A percentile compares a stretch with the other conserved stretches of the same genome.
These are phyloP conservation scores for Oscheius sp. DNA, from an alignment of 1,140 invertebrate species.

Conservation along the genomic window DNA sequence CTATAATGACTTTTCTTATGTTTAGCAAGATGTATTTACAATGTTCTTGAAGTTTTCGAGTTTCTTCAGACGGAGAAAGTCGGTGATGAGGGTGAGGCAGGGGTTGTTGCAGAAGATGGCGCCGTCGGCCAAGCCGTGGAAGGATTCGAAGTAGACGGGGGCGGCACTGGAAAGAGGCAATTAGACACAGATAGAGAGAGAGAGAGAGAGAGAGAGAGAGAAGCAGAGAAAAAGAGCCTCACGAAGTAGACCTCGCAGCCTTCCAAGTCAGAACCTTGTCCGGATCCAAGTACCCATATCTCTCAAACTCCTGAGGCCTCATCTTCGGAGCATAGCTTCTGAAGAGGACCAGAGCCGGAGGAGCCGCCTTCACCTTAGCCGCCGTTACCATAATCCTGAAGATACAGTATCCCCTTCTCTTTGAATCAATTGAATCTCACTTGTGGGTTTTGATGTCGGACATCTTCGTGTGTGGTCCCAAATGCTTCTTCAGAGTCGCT, in stretches of 20 bases:
- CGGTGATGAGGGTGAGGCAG: slow-evolving; percentile 23
- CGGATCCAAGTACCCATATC: slow-evolving; percentile 25
- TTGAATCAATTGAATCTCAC: background rate
- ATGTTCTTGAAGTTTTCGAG: slow-evolving; percentile 11
- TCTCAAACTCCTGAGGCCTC: slow-evolving; percentile 16
- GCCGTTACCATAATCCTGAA: slow-evolving; percentile 21
- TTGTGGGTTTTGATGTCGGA: slow-evolving; percentile 1
- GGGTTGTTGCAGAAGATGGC: slow-evolving; percentile 33
- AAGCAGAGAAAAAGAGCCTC: too few species aligned
- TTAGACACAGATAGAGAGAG: too few species aligned
- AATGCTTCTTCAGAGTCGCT: slow-evolving; percentile 10
- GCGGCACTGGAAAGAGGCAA: slow-evolving; percentile 28
- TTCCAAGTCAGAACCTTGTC: slow-evolving; percentile 25
- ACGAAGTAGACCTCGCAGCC: slow-evolving; percentile 24
- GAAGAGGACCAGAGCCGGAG: slow-evolving; percentile 19
- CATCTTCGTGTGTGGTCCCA: slow-evolving; percentile 7
- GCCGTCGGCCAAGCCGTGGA: slow-evolving; percentile 26
- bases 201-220: too few species aligned
- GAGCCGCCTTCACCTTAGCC: slow-evolving; percentile 12
- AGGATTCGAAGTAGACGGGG: slow-evolving; percentile 23
- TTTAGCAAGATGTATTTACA: background rate
- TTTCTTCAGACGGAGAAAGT: slow-evolving; percentile 26
- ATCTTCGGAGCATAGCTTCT: slow-evolving; percentile 17
- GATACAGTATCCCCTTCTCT: background rate
- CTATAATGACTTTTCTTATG: background rate